phyloP scores from a whole-genome alignment of 2,888 invertebrate species.

The Conomelus anceps region DNA sequence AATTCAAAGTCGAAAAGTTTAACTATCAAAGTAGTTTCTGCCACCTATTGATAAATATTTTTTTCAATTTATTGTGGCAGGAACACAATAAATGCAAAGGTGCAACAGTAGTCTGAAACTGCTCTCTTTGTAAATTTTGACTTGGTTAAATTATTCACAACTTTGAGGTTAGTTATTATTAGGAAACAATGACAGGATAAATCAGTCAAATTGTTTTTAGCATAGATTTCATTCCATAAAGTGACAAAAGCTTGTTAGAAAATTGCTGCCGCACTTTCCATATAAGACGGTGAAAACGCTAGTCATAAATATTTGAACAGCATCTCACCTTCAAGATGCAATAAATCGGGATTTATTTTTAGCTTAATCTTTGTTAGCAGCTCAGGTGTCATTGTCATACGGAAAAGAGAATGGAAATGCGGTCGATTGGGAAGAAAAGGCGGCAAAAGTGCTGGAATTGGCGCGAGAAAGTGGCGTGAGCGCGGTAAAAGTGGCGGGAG shows the following conservation, averaged over 20 bases:
- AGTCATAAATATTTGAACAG: background rate
- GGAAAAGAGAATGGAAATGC: background rate
- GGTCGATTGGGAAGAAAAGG: background rate
- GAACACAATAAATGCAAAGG: too few species aligned
- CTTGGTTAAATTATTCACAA: too few species aligned
- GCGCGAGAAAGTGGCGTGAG: background rate
- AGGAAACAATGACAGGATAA: background rate
- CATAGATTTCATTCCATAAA: background rate
- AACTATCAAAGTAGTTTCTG: too few species aligned
- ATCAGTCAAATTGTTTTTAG: background rate
- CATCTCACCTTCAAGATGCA: background rate
- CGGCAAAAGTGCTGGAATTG: background rate
- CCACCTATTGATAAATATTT: too few species aligned
- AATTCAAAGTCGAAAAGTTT: too few species aligned
- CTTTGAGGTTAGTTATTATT: background rate
- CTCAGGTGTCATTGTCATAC: background rate
- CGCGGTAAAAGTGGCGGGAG: background rate
- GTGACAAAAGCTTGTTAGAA: background rate
- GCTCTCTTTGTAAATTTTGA: too few species aligned
- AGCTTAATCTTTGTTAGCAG: background rate
- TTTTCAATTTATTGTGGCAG: too few species aligned
- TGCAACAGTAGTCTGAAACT: too few species aligned
- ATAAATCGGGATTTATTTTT: background rate
- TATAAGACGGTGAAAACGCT: background rate
- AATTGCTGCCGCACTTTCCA: background rate